phyloP scores from a whole-genome alignment of 2,888 invertebrate species.

The Oithona nana region DNA sequence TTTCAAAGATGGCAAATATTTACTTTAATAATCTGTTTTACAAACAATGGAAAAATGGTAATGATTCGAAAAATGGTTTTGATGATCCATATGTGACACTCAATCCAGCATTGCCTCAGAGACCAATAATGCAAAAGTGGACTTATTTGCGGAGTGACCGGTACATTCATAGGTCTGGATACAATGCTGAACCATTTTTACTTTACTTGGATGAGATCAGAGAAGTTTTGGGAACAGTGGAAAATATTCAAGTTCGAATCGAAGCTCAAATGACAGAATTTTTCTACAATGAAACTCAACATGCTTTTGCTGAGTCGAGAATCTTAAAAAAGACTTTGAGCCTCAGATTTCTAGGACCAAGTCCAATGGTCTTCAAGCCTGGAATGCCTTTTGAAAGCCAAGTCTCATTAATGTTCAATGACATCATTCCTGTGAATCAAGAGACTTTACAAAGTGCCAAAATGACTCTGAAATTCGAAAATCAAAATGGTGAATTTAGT shows the following conservation, averaged over 20 bases:
- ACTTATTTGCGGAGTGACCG: neutral
- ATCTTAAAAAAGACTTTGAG: constrained; percentile 69
- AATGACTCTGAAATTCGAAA: constrained; percentile 44
- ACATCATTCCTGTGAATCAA: constrained; percentile 54
- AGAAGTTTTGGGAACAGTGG: neutral
- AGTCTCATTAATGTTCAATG: constrained; percentile 73
- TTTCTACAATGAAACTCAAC: constrained; percentile 61
- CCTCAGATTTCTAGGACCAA: constrained; percentile 65
- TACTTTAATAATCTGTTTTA: neutral
- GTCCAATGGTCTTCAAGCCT: constrained; percentile 88
- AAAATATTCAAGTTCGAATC: constrained; percentile 16
- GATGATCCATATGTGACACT: neutral
- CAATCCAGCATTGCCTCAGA: neutral
- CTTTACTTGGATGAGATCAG: neutral
- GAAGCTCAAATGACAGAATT: constrained; percentile 48
- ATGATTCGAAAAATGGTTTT: neutral
- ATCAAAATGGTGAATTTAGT: neutral
- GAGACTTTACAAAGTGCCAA: constrained; percentile 42
- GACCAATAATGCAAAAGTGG: neutral
- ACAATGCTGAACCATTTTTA: constrained; percentile 1
- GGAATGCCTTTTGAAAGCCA: constrained; percentile 68
- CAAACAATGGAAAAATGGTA: neutral
- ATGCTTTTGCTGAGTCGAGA: constrained; percentile 67
- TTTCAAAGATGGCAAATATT: neutral
- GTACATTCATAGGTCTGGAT: neutral